Evolutionary conservation across 2,888 invertebrate genomes (phyloP), one percentile per base, ranked within the genome.

Genomic region (Trachelus stipa): DNA sequence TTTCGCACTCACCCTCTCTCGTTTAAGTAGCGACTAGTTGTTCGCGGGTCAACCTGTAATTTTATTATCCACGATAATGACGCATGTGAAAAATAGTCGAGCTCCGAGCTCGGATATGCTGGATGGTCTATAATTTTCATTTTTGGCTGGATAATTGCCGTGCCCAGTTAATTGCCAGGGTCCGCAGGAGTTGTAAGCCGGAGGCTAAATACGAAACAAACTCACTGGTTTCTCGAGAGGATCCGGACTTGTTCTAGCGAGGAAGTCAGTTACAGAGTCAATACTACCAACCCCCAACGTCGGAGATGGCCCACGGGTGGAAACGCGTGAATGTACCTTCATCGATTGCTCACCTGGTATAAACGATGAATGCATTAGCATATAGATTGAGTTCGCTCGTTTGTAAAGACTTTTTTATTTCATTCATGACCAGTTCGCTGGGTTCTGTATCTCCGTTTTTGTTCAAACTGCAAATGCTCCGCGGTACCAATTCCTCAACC

Each of bases 51-150:
- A 68, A 69, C 56, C 40, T 78, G 75, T 78, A 79, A 77, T 75
- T 74, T 77, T 73, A 33, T 71, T 34, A 15, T 74, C 37, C 73
- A 4, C 11, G 11, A 15, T 30, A 74, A n/a, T 35, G 74, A 56
- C 56, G 23, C 56, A 56, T 2, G 56, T 74, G 30, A 35, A 79
- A 79, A 74, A 79, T 79, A 76, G 77, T 79, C 69, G 76, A 79
- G 68, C 74, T 79, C 76, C 34, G 76, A 78, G 73, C n/a, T 75
- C 37, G 35, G 73, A 68, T 12, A 76, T 76, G 73, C 76, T 30
- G 71, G 79, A 68, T 76, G 80, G 82, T 84, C 87, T 89, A 87
- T 89, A 89, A 90, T 89, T 89, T 89, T 88, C 86, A 87, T 88
- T 88, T 89, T 87, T 85, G 86, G 85, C 79, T 75, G 83, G 86